Base-by-base conservation (phyloP, 2,113 vertebrate species). In the Phaetusa simplex region DNA sequence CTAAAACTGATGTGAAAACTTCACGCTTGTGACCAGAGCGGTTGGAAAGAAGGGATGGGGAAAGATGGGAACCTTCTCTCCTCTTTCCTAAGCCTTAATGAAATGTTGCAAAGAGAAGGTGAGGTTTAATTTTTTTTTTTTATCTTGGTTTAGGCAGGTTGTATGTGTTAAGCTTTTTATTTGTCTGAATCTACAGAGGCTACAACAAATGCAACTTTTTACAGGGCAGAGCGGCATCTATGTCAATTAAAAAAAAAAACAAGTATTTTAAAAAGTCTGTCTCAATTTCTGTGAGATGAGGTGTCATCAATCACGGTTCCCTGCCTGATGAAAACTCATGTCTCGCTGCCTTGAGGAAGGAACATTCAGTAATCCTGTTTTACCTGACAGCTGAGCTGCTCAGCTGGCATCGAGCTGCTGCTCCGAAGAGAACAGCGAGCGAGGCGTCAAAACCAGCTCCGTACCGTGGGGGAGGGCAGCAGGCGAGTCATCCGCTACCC, bases 11-110 rank as follows among this genome's bases (percentile, higher is more conserved):
- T 9, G 11, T 34, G 49, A 12, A 61, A 83, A 42, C 18, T 53
- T 72, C n/a, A 23, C 6, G 0, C 18, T 38, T 15, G 1, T 80
- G 40, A 19, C 13, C 29, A 19, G 20, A 66, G 20, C 14, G 42
- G 4, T 0, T 64, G 62, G 36, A 58, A 76, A 29, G 8, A 18
- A 81, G n/a, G 27, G 20, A 42, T 17, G 0, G 0, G 43, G 14
- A n/a, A 49, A 42, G 40, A 20, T 30, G 36, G 8, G 4, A 22
- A 3, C 65, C 6, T 59, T 19, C 5, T n/a, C 0, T 76, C 12
- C 8, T 40, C 21, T 53, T 30, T 72, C 50, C 22, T 5, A 24
- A 55, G 43, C 12, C 7, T 9, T 34, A 34, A 15, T 24, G 6
- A 52, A 58, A 62, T 34, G 6, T 38, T 92, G 26, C 5, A 2